These are phyloP conservation scores for Paraplagusia blochii DNA, from an alignment of 2,113 vertebrate species.

Conservation along the genomic window DNA sequence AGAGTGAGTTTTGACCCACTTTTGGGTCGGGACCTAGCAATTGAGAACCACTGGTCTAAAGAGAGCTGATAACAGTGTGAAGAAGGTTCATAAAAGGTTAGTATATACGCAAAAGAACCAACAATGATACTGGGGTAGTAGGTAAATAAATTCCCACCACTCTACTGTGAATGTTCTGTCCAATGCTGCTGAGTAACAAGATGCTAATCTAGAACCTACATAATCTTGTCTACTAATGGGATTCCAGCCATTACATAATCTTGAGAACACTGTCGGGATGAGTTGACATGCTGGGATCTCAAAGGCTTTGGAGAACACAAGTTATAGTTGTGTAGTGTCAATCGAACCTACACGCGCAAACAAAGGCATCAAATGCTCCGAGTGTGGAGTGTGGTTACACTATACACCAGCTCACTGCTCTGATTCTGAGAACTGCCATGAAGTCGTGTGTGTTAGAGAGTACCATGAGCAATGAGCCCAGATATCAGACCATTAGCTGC, in stretches of 20 bases:
- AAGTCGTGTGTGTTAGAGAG: constrained; percentile 4
- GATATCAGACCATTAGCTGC: constrained; percentile 5
- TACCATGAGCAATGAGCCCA: constrained; percentile 13
- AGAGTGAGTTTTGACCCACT: too few species aligned
- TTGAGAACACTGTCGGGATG: constrained; percentile 53
- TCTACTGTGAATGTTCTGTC: constrained; percentile 34
- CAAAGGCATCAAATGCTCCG: too few species aligned
- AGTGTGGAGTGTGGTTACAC: not conserved
- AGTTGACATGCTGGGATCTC: constrained; percentile 31
- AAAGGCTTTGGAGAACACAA: constrained; percentile 5
- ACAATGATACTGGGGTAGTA: not conserved
- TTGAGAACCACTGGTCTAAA: too few species aligned
- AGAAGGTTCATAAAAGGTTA: too few species aligned
- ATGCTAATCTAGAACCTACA: constrained; percentile 53
- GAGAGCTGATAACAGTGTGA: too few species aligned
- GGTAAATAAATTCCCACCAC: constrained; percentile 3
- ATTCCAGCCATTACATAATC: constrained; percentile 60
- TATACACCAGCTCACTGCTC: not conserved
- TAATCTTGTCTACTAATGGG: constrained; percentile 59
- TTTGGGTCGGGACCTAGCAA: too few species aligned
- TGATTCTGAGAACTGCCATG: not conserved
- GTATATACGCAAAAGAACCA: too few species aligned
- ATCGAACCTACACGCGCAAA: not conserved
- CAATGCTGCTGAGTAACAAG: constrained; percentile 58
- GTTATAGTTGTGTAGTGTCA: constrained; percentile 5